A percentile compares a stretch with the other conserved stretches of the same genome.
These are phyloP conservation scores for Luperina nickerlii DNA, from an alignment of 2,888 invertebrate species.

Conservation along the genomic window DNA sequence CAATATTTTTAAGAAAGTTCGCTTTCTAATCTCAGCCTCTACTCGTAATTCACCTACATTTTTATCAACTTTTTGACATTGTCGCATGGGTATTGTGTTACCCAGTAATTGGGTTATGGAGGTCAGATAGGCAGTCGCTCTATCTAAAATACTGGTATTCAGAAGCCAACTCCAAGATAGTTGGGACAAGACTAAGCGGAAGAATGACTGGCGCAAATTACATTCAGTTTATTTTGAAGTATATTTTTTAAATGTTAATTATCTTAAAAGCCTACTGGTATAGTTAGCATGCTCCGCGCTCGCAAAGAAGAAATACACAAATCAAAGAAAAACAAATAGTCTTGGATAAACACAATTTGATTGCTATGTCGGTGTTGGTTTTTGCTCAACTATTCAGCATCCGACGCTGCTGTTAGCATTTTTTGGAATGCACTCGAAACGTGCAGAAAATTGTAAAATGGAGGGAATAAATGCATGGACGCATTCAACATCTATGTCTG, in stretches of 20 bases:
- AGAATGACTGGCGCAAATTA: too few relatives aligned
- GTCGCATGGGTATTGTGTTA: neutral
- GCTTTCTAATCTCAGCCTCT: neutral
- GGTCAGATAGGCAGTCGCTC: too few relatives aligned
- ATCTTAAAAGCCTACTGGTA: neutral
- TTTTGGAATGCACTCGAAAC: constrained; percentile 50
- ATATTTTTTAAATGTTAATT: neutral
- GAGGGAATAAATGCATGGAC: constrained; percentile 39
- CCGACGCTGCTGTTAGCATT: constrained; percentile 18
- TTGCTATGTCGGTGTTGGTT: constrained; percentile 36
- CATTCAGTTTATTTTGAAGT: too few relatives aligned
- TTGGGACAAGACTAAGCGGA: too few relatives aligned
- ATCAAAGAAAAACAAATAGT: constrained; percentile 13
- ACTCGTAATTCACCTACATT: neutral
- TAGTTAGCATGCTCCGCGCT: neutral
- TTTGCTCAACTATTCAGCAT: constrained; percentile 24
- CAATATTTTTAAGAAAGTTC: neutral
- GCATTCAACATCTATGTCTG: constrained; percentile 28
- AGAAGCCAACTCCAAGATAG: too few relatives aligned
- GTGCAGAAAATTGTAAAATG: constrained; percentile 43
- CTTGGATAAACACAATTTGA: constrained; percentile 47
- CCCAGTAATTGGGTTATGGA: too few relatives aligned
- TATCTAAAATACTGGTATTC: too few relatives aligned
- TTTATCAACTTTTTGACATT: neutral
- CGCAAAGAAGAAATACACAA: neutral